A percentile compares a stretch with the other conserved stretches of the same genome.
phyloP scores from a whole-genome alignment of 2,888 invertebrate genomes.

The Erebia aethiops region DNA sequence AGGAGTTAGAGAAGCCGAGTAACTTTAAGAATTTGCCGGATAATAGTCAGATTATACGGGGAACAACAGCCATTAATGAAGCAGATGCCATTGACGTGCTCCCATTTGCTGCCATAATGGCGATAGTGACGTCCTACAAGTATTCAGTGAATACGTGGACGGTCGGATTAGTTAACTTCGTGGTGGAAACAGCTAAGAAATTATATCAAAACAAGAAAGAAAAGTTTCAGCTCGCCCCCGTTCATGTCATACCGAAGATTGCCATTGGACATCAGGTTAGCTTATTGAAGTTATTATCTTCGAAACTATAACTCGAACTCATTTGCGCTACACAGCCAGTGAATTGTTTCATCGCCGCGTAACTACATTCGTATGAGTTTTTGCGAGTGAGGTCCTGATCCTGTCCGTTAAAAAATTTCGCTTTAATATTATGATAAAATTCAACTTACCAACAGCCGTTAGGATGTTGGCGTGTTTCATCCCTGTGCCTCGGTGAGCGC shows the following conservation, averaged over 20 bases:
- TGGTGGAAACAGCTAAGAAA: conserved; percentile 74
- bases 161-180: conserved; percentile 82
- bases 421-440: too few species aligned
- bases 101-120: conserved; percentile 84
- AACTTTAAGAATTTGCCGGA: conserved; percentile 85
- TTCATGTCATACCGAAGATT: conserved; percentile 84
- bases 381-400: too few species aligned
- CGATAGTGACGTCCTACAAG: conserved; percentile 84
- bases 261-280: conserved; percentile 80
- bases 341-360: too few species aligned
- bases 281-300: not conserved
- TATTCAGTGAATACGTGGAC: conserved; percentile 84
- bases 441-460: too few species aligned
- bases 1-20: conserved; percentile 80
- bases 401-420: too few species aligned
- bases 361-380: too few species aligned
- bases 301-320: too few species aligned
- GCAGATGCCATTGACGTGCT: conserved; percentile 61
- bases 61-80: conserved; percentile 66
- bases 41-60: conserved; percentile 82
- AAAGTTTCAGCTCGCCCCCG: conserved; percentile 76
- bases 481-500: too few species aligned
- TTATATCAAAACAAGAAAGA: conserved; percentile 67
- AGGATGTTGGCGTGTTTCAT: too few species aligned
- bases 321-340: too few species aligned